Base-by-base conservation (phyloP, 2,113 vertebrate species). In the Cephalopholis sonnerati region DNA sequence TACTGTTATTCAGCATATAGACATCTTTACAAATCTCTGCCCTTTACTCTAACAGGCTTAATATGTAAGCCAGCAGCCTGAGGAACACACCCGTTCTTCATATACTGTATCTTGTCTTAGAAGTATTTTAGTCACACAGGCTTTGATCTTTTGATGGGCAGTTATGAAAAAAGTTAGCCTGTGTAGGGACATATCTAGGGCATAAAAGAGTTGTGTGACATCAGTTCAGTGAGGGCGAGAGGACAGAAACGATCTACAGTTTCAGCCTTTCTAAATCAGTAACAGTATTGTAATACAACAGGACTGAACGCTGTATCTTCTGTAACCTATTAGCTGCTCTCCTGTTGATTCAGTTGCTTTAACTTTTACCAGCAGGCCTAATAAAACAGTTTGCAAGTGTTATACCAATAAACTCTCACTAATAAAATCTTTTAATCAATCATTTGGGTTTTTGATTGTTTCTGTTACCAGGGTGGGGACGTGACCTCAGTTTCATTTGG, bases 371-470 rank as follows among this genome's bases (percentile, higher is more conserved):
- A 87, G 29, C 75, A 72, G n/a, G 2, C 7, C 59, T 59, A 80
- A 50, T 81, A 74, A 87, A 87, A 36, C 12, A 5, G 13, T 66
- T 44, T 85, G 62, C 51, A 62, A 76, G 27, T 53, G 25, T 77
- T 62, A 29, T 6, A 71, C 62, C 46, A 68, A 78, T 84, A 82
- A 81, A 83, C 25, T 12, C 46, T 24, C 39, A n/a, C 64, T 50
- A 71, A 25, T 87, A 81, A 85, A 77, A 57, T 4, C 55, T 74
- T 83, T 79, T 74, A 61, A 12, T 58, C 16, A 53, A 69, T 80
- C 22, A 8, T 44, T 61, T 59, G 39, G 54, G 7, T 32, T 55
- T 74, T 1, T 46, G 41, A 64, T 57, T 70, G 25, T 73, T 82
- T 69, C 58, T 72, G 11, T 29, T 70, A 46, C 53, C 29, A 27